Conservation (phyloP, 2,888 invertebrate genomes). For the Habroteleia sp. region DNA sequence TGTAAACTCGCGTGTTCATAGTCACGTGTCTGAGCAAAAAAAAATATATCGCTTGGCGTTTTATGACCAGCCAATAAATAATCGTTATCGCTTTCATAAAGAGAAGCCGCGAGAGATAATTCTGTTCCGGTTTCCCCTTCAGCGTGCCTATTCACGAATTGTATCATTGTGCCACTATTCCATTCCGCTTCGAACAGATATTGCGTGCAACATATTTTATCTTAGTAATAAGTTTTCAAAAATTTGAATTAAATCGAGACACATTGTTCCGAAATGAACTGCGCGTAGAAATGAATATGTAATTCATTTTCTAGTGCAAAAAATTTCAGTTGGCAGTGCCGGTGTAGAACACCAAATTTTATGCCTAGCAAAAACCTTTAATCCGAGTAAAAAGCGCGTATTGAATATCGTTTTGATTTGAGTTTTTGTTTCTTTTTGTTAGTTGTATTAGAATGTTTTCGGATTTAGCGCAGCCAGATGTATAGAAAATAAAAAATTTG, state of each 20-base stretch:
- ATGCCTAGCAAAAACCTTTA: no score
- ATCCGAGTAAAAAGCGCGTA: no score
- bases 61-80: constrained; percentile 42
- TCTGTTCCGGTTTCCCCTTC: constrained; percentile 30
- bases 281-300: constrained; percentile 9
- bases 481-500: no score
- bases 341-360: no score
- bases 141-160: constrained; percentile 48
- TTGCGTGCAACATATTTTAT: constrained; percentile 39
- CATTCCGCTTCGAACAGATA: constrained; percentile 23
- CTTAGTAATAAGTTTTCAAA: constrained; percentile 41
- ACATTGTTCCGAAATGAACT: constrained; percentile 19
- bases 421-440: no score
- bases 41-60: constrained; percentile 12
- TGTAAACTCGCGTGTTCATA: constrained; percentile 5
- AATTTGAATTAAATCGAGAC: constrained; percentile 36
- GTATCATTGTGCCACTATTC: constrained; percentile 36
- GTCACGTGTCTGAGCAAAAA: neutral
- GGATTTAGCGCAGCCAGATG: no score
- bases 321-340: no score
- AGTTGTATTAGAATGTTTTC: no score
- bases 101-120: constrained; percentile 39
- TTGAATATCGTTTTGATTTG: no score
- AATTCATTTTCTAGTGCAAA: constrained; percentile 4
- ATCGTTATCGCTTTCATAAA: constrained; percentile 46